Conservation (phyloP, 2,113 vertebrate species). For the Pollimyrus isidori region DNA sequence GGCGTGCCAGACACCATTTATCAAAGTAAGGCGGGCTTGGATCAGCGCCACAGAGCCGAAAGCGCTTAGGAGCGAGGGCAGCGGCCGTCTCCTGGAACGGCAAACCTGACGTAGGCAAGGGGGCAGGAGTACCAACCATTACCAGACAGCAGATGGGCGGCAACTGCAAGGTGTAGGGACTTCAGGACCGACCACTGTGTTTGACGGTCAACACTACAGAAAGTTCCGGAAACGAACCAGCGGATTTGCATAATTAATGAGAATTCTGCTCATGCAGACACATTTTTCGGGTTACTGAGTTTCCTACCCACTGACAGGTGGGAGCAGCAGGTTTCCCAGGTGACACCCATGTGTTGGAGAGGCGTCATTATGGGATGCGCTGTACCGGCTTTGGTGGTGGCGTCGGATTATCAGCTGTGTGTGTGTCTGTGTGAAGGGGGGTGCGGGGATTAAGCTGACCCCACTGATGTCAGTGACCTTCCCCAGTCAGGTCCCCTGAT, state of each 20-base stretch:
- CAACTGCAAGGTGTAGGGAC: not conserved
- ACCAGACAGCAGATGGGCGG: not conserved
- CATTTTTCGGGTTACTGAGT: not conserved
- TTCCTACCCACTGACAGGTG: not conserved
- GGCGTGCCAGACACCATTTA: not conserved
- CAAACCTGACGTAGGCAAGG: not conserved
- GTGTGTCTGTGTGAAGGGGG: not conserved
- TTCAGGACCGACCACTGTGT: not conserved
- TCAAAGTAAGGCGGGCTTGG: not conserved
- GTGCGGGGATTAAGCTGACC: not conserved
- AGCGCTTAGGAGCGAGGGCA: not conserved
- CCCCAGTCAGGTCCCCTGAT: not conserved
- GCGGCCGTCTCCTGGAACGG: not conserved
- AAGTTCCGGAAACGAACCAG: constrained; percentile 18
- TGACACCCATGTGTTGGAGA: not conserved
- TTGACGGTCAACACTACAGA: not conserved
- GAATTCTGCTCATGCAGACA: constrained; percentile 12
- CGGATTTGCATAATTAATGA: constrained; percentile 32
- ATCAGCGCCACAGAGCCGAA: not conserved
- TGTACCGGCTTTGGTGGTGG: not conserved
- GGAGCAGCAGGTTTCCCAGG: not conserved
- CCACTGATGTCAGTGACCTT: not conserved
- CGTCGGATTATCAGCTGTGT: not conserved
- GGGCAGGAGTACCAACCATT: not conserved
- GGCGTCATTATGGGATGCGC: not conserved